Evolutionary conservation across 2,113 vertebrate species (phyloP), one percentile per base, ranked within the genome.

Genomic region (Agelaius phoeniceus): DNA sequence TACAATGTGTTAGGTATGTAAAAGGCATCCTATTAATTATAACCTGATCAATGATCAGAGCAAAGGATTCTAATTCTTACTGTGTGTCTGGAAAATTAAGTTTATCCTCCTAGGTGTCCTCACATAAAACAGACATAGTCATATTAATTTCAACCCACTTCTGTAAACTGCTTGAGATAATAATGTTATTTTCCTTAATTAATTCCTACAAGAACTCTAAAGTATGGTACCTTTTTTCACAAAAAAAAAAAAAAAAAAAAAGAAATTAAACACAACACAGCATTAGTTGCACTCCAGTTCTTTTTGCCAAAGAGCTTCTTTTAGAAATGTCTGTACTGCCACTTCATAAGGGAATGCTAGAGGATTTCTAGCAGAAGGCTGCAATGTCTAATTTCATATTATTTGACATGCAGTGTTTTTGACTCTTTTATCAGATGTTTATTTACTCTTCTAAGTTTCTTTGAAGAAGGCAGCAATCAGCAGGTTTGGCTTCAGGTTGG

Each of bases 1-100:
- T 16, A 14, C 0, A 0, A 58, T 1, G 0, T 46, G 37, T 62
- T 73, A 55, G 18, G 14, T 49, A 66, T 30, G 9, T 71, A 69
- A 69, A 51, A 62, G 11, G 5, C 28, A 44, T 74, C 7, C 67
- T 55, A 39, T 57, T 58, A 75, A 81, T 81, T 92, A 55, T 48
- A 48, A 68, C 55, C n/a, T 71, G 17, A 26, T 68, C 54, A 87
- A 44, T 17, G 2, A 90, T 77, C 35, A 66, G 71, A 86, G 16
- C 22, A 69, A 76, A 84, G 21, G 30, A 66, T 72, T 82, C 11
- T 71, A 67, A 80, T 65, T 91, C 3, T 91, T 33, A 10, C 68
- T 39, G 14, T 77, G 41, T 51, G 55, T 90, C 33, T 83, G 21
- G 39, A 82, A 69, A 28, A 75, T 51, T 39, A 73, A 15, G 1